Evolutionary conservation across 2,113 vertebrate genomes (phyloP).

Genomic region (Anolis carolinensis): DNA sequence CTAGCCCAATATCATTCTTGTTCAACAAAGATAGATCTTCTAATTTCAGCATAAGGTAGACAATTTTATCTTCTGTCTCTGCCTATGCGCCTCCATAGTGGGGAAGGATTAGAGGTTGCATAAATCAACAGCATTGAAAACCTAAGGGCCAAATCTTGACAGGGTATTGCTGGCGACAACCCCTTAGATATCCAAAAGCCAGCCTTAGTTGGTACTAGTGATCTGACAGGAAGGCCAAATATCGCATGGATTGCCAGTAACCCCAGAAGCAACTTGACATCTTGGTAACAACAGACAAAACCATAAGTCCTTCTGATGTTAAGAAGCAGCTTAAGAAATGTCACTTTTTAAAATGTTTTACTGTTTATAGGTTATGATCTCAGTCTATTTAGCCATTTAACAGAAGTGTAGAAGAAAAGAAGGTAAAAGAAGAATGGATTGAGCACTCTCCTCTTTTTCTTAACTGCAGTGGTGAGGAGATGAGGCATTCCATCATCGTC

Average conservation of each 20-base stretch:
- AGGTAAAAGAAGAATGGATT: background rate
- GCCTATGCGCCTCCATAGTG: background rate
- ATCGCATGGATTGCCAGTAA: background rate
- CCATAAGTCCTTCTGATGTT: background rate
- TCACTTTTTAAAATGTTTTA: background rate
- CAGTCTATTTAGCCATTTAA: conserved; percentile 31
- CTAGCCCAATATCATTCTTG: background rate
- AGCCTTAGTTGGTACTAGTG: conserved; percentile 30
- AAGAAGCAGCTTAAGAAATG: background rate
- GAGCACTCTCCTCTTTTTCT: conserved; percentile 20
- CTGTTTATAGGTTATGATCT: conserved; percentile 13
- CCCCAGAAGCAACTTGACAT: conserved; percentile 25
- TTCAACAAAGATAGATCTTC: background rate
- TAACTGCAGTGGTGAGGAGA: conserved; percentile 31
- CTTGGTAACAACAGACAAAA: background rate
- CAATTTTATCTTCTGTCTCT: background rate
- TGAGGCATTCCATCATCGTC: background rate
- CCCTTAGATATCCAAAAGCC: conserved; percentile 47
- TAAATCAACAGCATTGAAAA: background rate
- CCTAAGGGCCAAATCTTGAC: background rate
- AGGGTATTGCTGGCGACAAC: too few species aligned
- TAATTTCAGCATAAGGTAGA: background rate
- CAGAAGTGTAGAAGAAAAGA: conserved; percentile 34
- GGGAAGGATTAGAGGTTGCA: background rate
- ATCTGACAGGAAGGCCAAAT: background rate